Percentiles rank a stretch among this genome's conserved stretches.
Evolutionary conservation across 2,113 vertebrate genomes (phyloP).

Genomic region (Alaudala cheleensis): DNA sequence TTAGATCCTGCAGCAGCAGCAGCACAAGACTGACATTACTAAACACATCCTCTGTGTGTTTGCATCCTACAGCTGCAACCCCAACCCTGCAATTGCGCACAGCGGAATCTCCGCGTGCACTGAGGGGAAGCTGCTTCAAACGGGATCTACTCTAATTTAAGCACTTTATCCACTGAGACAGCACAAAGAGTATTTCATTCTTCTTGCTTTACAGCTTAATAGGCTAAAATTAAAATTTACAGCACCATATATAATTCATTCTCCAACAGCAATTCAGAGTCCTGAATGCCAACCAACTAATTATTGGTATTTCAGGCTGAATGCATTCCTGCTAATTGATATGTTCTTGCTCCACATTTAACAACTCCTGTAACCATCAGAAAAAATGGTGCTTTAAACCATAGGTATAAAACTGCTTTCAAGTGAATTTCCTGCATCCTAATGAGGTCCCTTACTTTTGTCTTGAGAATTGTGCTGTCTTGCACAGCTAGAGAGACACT

Average conservation of each 20-base stretch:
- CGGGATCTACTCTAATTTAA: not conserved
- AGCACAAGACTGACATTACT: fast-evolving
- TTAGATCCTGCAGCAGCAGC: fast-evolving
- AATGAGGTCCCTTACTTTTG: not conserved
- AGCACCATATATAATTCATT: conserved; percentile 34
- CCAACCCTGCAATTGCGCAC: not conserved
- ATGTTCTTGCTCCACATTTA: conserved; percentile 21
- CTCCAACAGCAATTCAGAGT: conserved; percentile 35
- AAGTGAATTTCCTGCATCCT: conserved; percentile 27
- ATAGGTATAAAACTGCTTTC: conserved; percentile 13
- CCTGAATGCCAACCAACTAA: conserved; percentile 23
- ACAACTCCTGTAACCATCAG: conserved; percentile 21
- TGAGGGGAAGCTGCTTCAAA: not conserved
- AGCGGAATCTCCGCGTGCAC: fast-evolving
- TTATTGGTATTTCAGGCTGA: conserved; percentile 21
- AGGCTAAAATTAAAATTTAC: conserved; percentile 57
- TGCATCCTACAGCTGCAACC: fast-evolving
- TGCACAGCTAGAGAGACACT: not conserved
- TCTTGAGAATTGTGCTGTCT: not conserved
- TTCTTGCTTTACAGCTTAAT: conserved; percentile 42
- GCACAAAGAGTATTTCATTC: conserved; percentile 26
- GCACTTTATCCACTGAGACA: conserved; percentile 21
- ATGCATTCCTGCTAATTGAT: conserved; percentile 6
- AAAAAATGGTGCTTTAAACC: conserved; percentile 12
- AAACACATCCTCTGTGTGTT: fast-evolving